Evolutionary conservation across 2,888 invertebrate genomes (phyloP).

Genomic region (Lasius fuliginosus): DNA sequence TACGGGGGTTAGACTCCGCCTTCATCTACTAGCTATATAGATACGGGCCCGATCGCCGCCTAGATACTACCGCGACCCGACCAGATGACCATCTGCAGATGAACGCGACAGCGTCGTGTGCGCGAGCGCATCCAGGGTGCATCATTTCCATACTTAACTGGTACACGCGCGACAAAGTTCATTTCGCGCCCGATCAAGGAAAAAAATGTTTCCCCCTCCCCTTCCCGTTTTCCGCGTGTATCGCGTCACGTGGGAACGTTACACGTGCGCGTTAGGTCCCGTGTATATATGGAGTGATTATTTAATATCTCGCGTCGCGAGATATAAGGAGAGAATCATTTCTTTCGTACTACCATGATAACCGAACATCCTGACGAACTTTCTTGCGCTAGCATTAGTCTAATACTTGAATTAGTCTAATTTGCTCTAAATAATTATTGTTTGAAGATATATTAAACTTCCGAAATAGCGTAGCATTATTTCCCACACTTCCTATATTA

Average conservation of each 20-base stretch:
- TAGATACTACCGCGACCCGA: conserved; percentile 81
- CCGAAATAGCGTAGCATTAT: neutral
- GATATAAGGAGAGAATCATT: neutral
- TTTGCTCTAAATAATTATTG: conserved; percentile 1
- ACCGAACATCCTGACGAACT: neutral
- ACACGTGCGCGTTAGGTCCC: conserved; percentile 16
- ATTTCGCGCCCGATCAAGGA: conserved; percentile 53
- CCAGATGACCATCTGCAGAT: conserved; percentile 85
- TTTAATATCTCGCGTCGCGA: conserved; percentile 17
- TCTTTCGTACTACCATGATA: neutral
- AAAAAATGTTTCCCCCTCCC: conserved; percentile 43
- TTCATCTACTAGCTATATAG: conserved; percentile 84
- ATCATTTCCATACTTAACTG: conserved; percentile 71
- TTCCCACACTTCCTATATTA: neutral
- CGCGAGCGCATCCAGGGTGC: conserved; percentile 77
- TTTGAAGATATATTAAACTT: neutral
- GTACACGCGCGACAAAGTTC: conserved; percentile 51
- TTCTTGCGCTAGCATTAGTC: neutral
- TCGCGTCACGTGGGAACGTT: conserved; percentile 36
- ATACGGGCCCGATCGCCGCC: conserved; percentile 81
- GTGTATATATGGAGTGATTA: conserved; percentile 6
- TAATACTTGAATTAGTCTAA: neutral
- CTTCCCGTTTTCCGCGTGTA: neutral
- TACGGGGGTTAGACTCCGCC: conserved; percentile 85
- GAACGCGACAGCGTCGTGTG: conserved; percentile 69